These are phyloP conservation scores for Drosophila cardini DNA, from an alignment of 1,140 invertebrate species.

Conservation along the genomic window DNA sequence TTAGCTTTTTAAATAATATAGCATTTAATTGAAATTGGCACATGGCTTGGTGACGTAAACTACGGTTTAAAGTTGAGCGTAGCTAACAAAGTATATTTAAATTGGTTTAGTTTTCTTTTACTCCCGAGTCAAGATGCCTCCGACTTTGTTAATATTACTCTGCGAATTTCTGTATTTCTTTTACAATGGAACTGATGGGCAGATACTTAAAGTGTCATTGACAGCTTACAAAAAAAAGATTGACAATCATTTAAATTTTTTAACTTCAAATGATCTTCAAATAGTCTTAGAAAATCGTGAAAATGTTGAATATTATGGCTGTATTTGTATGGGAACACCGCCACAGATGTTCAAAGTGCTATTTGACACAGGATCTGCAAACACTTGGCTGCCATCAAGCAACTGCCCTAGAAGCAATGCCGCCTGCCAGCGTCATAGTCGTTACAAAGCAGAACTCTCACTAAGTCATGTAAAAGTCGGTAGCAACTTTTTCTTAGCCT, in stretches of 20 bases:
- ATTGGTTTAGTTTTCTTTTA: background rate
- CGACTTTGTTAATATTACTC: slow-evolving; percentile 6
- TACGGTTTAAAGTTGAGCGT: no score
- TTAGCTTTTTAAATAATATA: no score
- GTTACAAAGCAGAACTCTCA: slow-evolving; percentile 94
- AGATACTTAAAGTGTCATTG: background rate
- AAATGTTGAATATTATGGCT: slow-evolving; percentile 86
- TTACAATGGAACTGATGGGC: background rate
- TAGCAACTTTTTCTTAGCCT: slow-evolving; percentile 95
- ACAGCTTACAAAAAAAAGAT: background rate
- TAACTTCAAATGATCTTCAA: slow-evolving; percentile 2
- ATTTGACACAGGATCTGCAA: slow-evolving; percentile 70
- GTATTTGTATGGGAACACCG: slow-evolving; percentile 96
- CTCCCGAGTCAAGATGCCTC: slow-evolving; percentile 41
- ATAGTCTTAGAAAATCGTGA: slow-evolving; percentile 32
- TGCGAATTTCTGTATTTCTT: background rate
- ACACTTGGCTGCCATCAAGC: slow-evolving; percentile 65
- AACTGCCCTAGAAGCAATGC: slow-evolving; percentile 51
- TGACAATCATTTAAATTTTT: slow-evolving; percentile 10
- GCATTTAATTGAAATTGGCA: no score
- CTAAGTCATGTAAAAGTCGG: slow-evolving; percentile 94
- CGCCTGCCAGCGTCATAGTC: slow-evolving; percentile 55
- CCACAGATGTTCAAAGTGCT: slow-evolving; percentile 87
- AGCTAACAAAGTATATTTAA: background rate
- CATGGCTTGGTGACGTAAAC: no score